phyloP scores from a whole-genome alignment of 2,113 vertebrate species.

The Coptodon bakossiorum region DNA sequence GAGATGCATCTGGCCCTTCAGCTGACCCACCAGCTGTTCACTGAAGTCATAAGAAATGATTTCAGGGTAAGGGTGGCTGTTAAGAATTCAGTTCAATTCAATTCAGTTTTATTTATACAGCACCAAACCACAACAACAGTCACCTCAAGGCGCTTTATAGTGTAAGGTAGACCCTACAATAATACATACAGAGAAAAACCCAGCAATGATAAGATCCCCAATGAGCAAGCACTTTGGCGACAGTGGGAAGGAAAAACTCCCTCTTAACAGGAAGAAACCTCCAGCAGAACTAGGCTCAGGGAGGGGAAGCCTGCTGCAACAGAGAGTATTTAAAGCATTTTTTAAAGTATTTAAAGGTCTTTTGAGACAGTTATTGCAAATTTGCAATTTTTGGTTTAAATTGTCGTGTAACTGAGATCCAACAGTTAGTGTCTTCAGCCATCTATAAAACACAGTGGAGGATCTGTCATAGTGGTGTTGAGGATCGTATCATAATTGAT shows the following conservation, averaged over 20 bases:
- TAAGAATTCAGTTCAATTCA: neutral
- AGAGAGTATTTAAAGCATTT: neutral
- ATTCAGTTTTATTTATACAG: neutral
- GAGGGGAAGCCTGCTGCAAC: neutral
- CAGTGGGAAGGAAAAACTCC: neutral
- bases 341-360: neutral
- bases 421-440: neutral
- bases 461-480: neutral
- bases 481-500: neutral
- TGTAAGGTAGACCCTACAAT: neutral
- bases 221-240: neutral
- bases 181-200: neutral
- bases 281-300: neutral
- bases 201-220: neutral
- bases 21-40: neutral
- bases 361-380: neutral
- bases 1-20: neutral
- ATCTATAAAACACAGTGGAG: neutral
- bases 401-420: neutral
- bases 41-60: neutral
- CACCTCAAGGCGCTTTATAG: neutral
- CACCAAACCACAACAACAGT: neutral
- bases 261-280: neutral
- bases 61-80: neutral
- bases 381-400: neutral